phyloP scores from a whole-genome alignment of 2,888 invertebrate genomes.

The Syritta pipiens region DNA sequence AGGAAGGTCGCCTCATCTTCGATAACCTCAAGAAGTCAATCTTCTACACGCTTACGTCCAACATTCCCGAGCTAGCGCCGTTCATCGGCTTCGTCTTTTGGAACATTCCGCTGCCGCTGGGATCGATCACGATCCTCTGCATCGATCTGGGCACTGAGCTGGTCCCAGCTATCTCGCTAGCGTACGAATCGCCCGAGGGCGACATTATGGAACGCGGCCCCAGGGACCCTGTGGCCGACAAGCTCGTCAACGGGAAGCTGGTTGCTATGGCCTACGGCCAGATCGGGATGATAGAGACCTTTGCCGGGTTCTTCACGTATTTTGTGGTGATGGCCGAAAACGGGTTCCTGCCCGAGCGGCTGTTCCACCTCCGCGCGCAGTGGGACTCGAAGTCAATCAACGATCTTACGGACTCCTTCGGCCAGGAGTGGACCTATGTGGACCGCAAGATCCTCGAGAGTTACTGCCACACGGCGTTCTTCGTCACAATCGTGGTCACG shows the following conservation, averaged over 20 bases:
- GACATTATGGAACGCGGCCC: slow-evolving; percentile 56
- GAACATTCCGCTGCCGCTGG: slow-evolving; percentile 84
- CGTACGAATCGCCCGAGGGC: slow-evolving; percentile 51
- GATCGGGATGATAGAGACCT: slow-evolving; percentile 91
- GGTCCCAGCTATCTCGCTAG: slow-evolving; percentile 70
- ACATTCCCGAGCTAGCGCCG: slow-evolving; percentile 86
- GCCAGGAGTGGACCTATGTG: slow-evolving; percentile 86
- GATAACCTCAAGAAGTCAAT: slow-evolving; percentile 89
- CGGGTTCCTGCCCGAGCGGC: slow-evolving; percentile 86
- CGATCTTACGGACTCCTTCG: slow-evolving; percentile 85
- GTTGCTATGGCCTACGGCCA: slow-evolving; percentile 91
- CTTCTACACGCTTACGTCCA: slow-evolving; percentile 86
- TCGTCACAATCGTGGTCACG: slow-evolving; percentile 86
- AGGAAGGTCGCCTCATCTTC: slow-evolving; percentile 86
- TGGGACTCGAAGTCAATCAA: slow-evolving; percentile 88
- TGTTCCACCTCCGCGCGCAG: slow-evolving; percentile 83
- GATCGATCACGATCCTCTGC: slow-evolving; percentile 82
- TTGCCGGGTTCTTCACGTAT: slow-evolving; percentile 92
- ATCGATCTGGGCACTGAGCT: slow-evolving; percentile 84
- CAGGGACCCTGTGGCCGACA: slow-evolving; percentile 28
- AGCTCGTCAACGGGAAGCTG: slow-evolving; percentile 79
- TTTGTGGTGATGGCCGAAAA: slow-evolving; percentile 92
- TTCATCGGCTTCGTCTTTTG: slow-evolving; percentile 84
- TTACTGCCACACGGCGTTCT: slow-evolving; percentile 89
- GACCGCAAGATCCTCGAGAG: slow-evolving; percentile 86